Percentiles rank a stretch among this genome's conserved stretches.
Evolutionary conservation across 2,888 invertebrate genomes (phyloP).

Genomic region (Linnaemya vulpina): DNA sequence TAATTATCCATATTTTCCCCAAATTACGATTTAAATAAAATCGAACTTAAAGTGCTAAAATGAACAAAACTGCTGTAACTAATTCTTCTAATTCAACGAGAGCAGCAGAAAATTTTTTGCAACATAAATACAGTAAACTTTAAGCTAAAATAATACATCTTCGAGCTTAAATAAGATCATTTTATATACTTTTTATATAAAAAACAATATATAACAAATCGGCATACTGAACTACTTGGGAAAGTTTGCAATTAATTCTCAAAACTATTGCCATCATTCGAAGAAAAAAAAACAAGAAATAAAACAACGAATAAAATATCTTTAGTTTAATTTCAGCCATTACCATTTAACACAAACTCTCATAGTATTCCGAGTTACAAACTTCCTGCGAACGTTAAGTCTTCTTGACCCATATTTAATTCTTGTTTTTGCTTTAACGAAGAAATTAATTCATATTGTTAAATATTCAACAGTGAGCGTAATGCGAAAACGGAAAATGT

Average conservation of each 20-base stretch:
- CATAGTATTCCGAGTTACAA: conserved; percentile 44
- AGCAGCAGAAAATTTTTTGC: no score
- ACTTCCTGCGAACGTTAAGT: conserved; percentile 35
- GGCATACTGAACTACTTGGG: neutral
- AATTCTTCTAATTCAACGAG: no score
- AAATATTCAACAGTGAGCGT: conserved; percentile 63
- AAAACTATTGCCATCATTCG: conserved; percentile 13
- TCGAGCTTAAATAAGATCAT: no score
- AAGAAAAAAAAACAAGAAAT: neutral
- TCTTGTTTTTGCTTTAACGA: conserved; percentile 26
- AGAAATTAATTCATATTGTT: conserved; percentile 53
- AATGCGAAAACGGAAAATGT: conserved; percentile 24
- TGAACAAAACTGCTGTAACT: no score
- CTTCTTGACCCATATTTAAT: conserved; percentile 64
- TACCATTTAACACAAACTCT: conserved; percentile 44
- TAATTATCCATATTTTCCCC: no score
- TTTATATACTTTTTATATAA: no score
- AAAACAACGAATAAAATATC: conserved; percentile 11
- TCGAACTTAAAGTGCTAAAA: no score
- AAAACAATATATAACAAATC: no score
- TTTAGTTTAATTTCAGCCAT: conserved; percentile 44
- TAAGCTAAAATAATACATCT: no score
- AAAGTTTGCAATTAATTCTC: conserved; percentile 29
- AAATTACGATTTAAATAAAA: no score
- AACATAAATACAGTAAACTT: no score